Evolutionary conservation across 2,113 vertebrate species (phyloP).

Genomic region (Poeciliopsis turrubarensis): DNA sequence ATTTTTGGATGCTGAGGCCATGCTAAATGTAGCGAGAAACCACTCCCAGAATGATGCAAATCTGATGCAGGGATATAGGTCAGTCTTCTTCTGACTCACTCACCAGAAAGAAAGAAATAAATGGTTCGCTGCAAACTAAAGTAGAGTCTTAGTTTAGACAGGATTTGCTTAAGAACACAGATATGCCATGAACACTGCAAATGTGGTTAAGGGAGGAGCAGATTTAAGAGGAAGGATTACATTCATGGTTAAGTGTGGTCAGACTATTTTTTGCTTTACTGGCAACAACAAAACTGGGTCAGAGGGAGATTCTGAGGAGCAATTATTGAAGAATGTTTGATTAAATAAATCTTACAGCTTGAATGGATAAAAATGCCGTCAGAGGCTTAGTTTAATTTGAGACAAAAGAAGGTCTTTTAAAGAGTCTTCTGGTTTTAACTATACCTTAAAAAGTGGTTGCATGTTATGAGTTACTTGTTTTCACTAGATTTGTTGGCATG

Average conservation of each 20-base stretch:
- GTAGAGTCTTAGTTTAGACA: slow-evolving; percentile 58
- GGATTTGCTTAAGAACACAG: slow-evolving; percentile 62
- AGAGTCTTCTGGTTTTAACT: background rate
- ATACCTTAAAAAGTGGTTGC: slow-evolving; percentile 3
- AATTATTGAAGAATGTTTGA: slow-evolving; percentile 22
- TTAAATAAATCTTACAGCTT: slow-evolving; percentile 20
- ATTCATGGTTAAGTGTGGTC: slow-evolving; percentile 20
- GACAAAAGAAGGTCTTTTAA: background rate
- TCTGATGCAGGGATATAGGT: slow-evolving; percentile 62
- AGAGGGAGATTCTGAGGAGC: slow-evolving; percentile 29
- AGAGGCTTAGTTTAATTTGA: slow-evolving; percentile 11
- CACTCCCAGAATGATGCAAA: slow-evolving; percentile 55
- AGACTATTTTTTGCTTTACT: slow-evolving; percentile 22
- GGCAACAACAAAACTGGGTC: slow-evolving; percentile 43
- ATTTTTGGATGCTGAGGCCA: slow-evolving; percentile 33
- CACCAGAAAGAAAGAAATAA: slow-evolving; percentile 23
- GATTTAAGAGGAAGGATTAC: slow-evolving; percentile 43
- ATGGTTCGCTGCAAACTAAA: slow-evolving; percentile 37
- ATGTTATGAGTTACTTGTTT: slow-evolving; percentile 3
- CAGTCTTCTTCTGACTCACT: slow-evolving; percentile 47
- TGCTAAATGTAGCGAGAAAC: slow-evolving; percentile 38
- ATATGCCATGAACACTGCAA: slow-evolving; percentile 42
- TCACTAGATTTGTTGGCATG: slow-evolving; percentile 1
- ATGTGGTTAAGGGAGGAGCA: slow-evolving; percentile 35
- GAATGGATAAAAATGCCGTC: slow-evolving; percentile 4